Evolutionary conservation across 2,888 invertebrate genomes (phyloP).

Genomic region (Acanthopleura granulata): DNA sequence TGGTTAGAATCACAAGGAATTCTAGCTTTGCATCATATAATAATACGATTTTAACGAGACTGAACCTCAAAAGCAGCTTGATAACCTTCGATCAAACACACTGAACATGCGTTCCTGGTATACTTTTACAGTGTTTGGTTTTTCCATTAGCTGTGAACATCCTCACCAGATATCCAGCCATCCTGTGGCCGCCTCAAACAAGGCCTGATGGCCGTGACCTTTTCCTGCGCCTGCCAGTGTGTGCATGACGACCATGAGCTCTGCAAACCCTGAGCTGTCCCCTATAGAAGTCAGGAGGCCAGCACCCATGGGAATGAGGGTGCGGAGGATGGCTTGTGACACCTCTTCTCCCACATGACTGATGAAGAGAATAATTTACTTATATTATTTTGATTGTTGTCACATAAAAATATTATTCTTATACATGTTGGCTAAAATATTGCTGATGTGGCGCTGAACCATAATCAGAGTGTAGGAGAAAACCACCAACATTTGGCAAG

Average conservation of each 20-base stretch:
- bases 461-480: not conserved
- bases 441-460: too few relatives aligned
- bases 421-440: too few relatives aligned
- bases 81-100: not conserved
- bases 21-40: too few relatives aligned
- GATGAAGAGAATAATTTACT: constrained; percentile 25
- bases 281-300: constrained; percentile 76
- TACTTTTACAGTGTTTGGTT: not conserved
- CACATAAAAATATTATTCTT: too few relatives aligned
- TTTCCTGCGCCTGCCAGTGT: constrained; percentile 87
- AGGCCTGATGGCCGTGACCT: constrained; percentile 82
- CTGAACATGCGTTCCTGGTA: not conserved
- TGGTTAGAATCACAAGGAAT: too few relatives aligned
- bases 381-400: too few relatives aligned
- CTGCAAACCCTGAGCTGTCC: constrained; percentile 83
- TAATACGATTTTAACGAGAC: too few relatives aligned
- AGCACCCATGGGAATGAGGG: constrained; percentile 81
- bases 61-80: too few relatives aligned
- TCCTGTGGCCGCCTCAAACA: constrained; percentile 84
- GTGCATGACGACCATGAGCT: constrained; percentile 83
- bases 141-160: not conserved
- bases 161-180: constrained; percentile 77
- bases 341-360: constrained; percentile 75
- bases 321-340: constrained; percentile 78
- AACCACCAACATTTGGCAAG: too few relatives aligned